A percentile compares a stretch with the other conserved stretches of the same genome.
phyloP scores from a whole-genome alignment of 2,113 vertebrate genomes.

The Bos indicus region DNA sequence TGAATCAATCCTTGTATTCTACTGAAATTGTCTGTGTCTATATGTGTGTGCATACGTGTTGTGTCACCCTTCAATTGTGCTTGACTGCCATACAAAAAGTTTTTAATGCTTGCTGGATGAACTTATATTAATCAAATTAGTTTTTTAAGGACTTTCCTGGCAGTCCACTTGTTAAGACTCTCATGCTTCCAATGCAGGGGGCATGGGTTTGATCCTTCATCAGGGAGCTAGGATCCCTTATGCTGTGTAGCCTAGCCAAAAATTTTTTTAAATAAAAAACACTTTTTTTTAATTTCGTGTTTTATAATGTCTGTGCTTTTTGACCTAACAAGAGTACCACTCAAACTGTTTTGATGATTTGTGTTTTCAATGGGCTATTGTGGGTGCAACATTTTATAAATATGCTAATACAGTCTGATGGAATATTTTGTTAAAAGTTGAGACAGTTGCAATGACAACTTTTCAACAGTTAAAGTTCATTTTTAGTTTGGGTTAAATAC shows the following conservation, averaged over 20 bases:
- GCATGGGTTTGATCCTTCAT: not conserved
- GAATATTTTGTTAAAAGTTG: not conserved
- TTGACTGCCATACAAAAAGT: not conserved
- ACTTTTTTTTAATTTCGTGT: not conserved
- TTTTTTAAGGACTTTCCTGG: not conserved
- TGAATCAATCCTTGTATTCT: not conserved
- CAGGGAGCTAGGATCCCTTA: not conserved
- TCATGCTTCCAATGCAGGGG: not conserved
- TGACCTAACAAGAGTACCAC: not conserved
- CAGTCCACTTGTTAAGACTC: not conserved
- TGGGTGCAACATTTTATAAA: not conserved
- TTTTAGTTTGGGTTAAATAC: conserved; percentile 11
- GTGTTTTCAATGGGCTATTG: not conserved
- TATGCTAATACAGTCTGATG: not conserved
- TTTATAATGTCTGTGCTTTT: not conserved
- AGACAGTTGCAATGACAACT: not conserved
- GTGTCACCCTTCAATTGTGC: not conserved
- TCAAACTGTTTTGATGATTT: not conserved
- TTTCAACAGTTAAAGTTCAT: not conserved
- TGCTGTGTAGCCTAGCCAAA: not conserved
- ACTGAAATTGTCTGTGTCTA: not conserved
- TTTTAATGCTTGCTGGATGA: not conserved
- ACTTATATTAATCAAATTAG: not conserved
- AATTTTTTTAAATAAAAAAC: not conserved
- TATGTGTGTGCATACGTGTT: not conserved